Evolutionary conservation across 2,113 vertebrate species (phyloP), one percentile per base, ranked within the genome.

Genomic region (Sisor rabdophorus): DNA sequence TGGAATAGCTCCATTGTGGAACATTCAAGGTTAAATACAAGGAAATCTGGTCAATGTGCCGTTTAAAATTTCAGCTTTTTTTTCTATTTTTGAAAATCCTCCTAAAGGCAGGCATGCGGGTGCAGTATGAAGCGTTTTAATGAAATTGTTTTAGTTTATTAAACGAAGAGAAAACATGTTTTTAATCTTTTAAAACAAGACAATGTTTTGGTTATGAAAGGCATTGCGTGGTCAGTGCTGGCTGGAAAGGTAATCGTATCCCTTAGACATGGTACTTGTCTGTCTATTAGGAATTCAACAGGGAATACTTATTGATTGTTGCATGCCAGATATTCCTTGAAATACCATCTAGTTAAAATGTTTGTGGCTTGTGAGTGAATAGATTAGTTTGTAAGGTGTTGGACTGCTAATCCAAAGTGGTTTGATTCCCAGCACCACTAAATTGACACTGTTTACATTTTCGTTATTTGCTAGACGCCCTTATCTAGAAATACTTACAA

Each of bases 311-410:
- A 75, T 75, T 69, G 75, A 79, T 82, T 70, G 71, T 74, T 78
- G 71, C 19, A 24, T 64, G 26, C 77, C 78, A 77, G 72, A 73
- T 73, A 82, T 76, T 73, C 65, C 60, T 63, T 22, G 50, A 75
- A 79, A 76, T 71, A 77, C 71, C 71, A 71, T 50, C 47, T 71
- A 32, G 50, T 65, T 74, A 59, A 64, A 47, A 68, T 74, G 75
- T 47, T 74, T 44, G 56, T 65, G 70, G 74, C 75, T 80, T 71
- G 78, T 77, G 71, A 77, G 73, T 71, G 71, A 80, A 44, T 44
- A 44, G 40, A 44, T 44, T 44, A 44, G 40, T 44, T 44, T 4
- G 40, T 44, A 44, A 44, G 8, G 40, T 44, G 40, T 44, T 44
- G 40, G 40, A 44, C 8, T 44, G 6, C 4, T 44, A 44, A 44